Evolutionary conservation across 2,113 vertebrate species (phyloP).

Genomic region (Sorex araneus): DNA sequence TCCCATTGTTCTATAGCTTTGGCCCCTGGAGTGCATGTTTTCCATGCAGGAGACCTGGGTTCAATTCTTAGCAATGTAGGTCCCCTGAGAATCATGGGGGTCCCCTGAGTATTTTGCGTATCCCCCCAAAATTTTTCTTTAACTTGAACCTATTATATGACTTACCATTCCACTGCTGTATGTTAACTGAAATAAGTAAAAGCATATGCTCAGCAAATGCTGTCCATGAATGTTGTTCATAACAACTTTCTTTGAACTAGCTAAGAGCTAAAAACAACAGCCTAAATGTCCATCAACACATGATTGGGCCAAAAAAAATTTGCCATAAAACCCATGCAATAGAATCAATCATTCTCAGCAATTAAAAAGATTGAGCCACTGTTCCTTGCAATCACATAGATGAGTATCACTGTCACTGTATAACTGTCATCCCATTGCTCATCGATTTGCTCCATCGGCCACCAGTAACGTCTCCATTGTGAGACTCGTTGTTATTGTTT

Average conservation of each 20-base stretch:
- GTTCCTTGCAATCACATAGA: neutral
- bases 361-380: neutral
- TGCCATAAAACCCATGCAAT: neutral
- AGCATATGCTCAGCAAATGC: slow-evolving; percentile 38
- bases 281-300: neutral
- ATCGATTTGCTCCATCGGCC: too few relatives aligned
- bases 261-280: slow-evolving; percentile 30
- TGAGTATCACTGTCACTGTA: too few relatives aligned
- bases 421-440: too few relatives aligned
- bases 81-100: too few relatives aligned
- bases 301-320: neutral
- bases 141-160: neutral
- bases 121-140: too few relatives aligned
- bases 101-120: too few relatives aligned
- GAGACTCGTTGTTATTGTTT: too few relatives aligned
- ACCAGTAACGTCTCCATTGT: too few relatives aligned
- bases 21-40: too few relatives aligned
- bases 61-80: too few relatives aligned
- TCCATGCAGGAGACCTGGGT: too few relatives aligned
- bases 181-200: slow-evolving; percentile 62
- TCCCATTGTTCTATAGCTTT: too few relatives aligned
- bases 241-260: slow-evolving; percentile 29
- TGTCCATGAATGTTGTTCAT: slow-evolving; percentile 32
- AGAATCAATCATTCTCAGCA: neutral
- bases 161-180: neutral